Percentiles rank a stretch among this genome's conserved stretches.
Conservation (phyloP, 2,797 vertebrate species). For the Siniperca undulata region DNA sequence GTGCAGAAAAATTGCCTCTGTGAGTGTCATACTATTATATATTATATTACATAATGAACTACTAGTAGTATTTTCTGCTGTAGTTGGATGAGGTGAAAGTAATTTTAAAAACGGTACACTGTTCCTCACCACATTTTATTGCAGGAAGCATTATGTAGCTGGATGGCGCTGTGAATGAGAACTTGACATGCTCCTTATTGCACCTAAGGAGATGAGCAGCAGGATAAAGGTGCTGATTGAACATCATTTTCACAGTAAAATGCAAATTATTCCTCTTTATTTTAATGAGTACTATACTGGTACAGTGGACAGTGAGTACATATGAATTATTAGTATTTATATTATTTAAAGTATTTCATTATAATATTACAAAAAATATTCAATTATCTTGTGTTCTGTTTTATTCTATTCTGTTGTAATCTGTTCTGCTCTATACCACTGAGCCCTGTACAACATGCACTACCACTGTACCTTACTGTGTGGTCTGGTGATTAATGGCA, state of each 20-base stretch:
- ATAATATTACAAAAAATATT: not conserved
- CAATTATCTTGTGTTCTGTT: not conserved
- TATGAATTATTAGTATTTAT: not conserved
- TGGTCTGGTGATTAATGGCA: conserved; percentile 70
- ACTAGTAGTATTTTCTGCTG: not conserved
- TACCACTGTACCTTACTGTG: conserved; percentile 51
- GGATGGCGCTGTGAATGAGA: conserved; percentile 2
- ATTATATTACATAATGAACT: not conserved
- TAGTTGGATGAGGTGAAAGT: not conserved
- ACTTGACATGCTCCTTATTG: conserved; percentile 19
- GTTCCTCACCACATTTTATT: not conserved
- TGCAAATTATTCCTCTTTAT: not conserved
- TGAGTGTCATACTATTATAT: not conserved
- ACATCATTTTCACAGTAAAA: not conserved
- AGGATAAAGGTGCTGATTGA: conserved; percentile 8
- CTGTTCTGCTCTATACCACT: not conserved
- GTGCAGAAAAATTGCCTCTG: not conserved
- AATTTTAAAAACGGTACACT: not conserved
- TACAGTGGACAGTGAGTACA: not conserved
- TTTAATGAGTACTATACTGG: not conserved
- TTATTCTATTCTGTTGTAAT: too few species aligned
- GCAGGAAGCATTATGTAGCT: conserved; percentile 10
- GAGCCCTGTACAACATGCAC: not conserved
- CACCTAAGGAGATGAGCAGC: not conserved
- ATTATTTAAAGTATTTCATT: not conserved